Evolutionary conservation across 2,797 vertebrate genomes (phyloP).

Genomic region (Danio aesculapii): DNA sequence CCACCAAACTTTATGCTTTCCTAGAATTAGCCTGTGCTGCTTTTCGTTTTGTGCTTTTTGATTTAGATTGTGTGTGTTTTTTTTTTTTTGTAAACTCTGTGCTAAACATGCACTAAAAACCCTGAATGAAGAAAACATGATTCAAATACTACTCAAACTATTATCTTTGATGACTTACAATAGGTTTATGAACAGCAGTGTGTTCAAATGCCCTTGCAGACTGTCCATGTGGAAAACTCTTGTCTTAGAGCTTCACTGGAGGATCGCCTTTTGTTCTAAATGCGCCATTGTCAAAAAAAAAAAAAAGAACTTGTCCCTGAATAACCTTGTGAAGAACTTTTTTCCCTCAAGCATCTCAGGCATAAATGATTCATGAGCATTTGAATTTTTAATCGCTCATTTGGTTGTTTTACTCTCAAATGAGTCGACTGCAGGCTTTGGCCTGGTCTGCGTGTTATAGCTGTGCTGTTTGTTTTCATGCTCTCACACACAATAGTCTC

Average conservation of each 20-base stretch:
- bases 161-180: not conserved
- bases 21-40: not conserved
- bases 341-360: constrained; percentile 42
- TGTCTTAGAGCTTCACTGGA: not conserved
- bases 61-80: not conserved
- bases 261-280: constrained; percentile 31
- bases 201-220: constrained; percentile 6
- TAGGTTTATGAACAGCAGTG: not conserved
- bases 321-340: constrained; percentile 37
- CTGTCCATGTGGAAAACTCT: not conserved
- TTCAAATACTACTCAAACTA: not conserved
- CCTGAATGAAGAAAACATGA: not conserved
- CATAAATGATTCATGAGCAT: constrained; percentile 61
- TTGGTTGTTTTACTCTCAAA: constrained; percentile 46
- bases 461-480: not conserved
- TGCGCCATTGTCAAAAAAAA: constrained; percentile 12
- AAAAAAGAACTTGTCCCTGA: constrained; percentile 2
- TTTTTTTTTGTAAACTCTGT: not conserved
- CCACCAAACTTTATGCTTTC: not conserved
- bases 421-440: constrained; percentile 30
- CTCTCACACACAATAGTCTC: not conserved
- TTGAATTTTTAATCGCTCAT: constrained; percentile 57
- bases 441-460: not conserved
- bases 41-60: too few relatives aligned
- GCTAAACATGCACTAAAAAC: not conserved